These are phyloP conservation scores for Echeneis naucrates DNA, from an alignment of 2,797 vertebrate species.

Conservation along the genomic window DNA sequence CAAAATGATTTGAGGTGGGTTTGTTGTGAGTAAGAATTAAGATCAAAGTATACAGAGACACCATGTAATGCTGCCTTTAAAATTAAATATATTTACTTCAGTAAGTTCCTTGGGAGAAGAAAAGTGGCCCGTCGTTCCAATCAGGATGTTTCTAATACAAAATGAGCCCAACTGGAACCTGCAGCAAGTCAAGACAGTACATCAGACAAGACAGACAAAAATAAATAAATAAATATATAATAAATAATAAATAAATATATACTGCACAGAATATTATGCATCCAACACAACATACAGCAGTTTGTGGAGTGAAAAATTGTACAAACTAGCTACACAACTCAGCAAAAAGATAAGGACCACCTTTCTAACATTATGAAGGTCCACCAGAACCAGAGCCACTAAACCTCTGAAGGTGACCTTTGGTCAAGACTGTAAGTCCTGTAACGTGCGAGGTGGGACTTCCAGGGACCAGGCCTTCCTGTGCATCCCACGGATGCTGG, in stretches of 20 bases:
- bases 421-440: too few relatives aligned
- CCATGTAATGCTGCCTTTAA: neutral
- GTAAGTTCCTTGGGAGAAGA: conserved; percentile 82
- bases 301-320: neutral
- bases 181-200: conserved; percentile 47
- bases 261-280: neutral
- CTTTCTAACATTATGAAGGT: too few relatives aligned
- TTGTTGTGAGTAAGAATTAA: neutral
- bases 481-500: too few relatives aligned
- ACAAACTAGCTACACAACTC: neutral
- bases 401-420: too few relatives aligned
- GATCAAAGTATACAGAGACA: neutral
- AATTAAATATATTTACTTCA: conserved; percentile 74
- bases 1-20: neutral
- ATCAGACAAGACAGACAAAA: conserved; percentile 15
- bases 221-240: too few relatives aligned
- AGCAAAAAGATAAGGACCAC: too few relatives aligned
- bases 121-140: conserved; percentile 82
- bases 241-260: too few relatives aligned
- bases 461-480: too few relatives aligned
- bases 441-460: too few relatives aligned
- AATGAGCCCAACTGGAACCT: conserved; percentile 86
- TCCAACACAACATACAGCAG: neutral
- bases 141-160: conserved; percentile 79
- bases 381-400: too few relatives aligned